Base-by-base conservation (phyloP, 2,888 invertebrate genomes). In the Melikaiella ostensackeni region DNA sequence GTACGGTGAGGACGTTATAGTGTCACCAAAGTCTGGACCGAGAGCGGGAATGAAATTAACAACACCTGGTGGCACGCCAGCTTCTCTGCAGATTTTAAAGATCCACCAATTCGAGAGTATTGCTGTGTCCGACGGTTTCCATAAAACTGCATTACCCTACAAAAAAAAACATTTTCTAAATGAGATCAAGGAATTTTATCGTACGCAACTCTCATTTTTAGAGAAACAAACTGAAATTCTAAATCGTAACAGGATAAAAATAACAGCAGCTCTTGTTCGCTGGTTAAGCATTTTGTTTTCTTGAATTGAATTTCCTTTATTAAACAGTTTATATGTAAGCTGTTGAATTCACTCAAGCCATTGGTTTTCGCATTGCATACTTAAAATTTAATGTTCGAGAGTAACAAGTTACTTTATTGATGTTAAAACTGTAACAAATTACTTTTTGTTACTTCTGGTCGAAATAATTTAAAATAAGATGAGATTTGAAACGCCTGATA, bases 61-160 rank as follows among this genome's bases (percentile, higher is more conserved):
- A 21, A 99, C 97, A 59, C 99, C 99, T 27, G 97, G 94, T 3
- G 99, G 99, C 38, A 99, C 94, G 9, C 99, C 99, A 5, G 98
- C 99, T 92, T 99, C 99, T 77, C 96, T 94, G 93, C 98, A 96
- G 61, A 98, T 96, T 91, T 98, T 96, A 90, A 96, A 98, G 85
- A 98, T 97, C 81, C 95, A 94, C 95, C 98, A 99, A 91, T 99
- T 99, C 30, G 99, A 98, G 2, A 99, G 94, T 13, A 99, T 88
- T 2, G 99, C 98, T 0, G 99, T 98, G 92, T 99, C 98, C 1
- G 99, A 99, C 0, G 99, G 99, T 91, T 99, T 99, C 99, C 99
- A 99, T 78, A 99, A 89, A 9, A 98, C 97, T 19, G 95, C 95
- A 91, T 98, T 99, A n/a, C 99, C 99, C 97, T 97, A 87, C n/a